Conservation (phyloP, 2,113 vertebrate genomes). For the Ceyx margarethae region DNA sequence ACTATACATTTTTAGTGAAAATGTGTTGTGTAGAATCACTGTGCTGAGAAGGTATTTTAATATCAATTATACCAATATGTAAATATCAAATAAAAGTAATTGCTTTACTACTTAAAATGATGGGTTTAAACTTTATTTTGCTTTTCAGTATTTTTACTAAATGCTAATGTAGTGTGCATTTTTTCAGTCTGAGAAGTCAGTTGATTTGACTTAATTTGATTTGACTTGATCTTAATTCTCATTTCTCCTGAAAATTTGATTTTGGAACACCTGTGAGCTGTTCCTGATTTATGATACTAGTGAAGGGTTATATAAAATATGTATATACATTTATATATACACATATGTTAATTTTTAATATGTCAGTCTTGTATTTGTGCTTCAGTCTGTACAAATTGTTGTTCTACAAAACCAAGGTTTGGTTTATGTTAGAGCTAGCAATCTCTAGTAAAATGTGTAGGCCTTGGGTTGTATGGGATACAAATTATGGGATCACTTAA, state of each 20-base stretch:
- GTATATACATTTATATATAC: not conserved
- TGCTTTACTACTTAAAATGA: not conserved
- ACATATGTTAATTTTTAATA: not conserved
- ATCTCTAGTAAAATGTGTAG: not conserved
- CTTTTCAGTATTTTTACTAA: not conserved
- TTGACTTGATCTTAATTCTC: not conserved
- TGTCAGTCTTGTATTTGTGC: not conserved
- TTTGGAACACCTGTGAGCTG: not conserved
- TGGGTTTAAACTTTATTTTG: not conserved
- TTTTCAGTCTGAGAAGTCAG: not conserved
- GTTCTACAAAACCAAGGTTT: not conserved
- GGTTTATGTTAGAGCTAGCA: not conserved
- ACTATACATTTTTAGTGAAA: not conserved
- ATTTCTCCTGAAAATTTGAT: too few species aligned
- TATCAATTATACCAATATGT: not conserved
- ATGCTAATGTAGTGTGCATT: not conserved
- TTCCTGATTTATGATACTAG: not conserved
- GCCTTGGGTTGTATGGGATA: not conserved
- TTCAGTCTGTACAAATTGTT: not conserved
- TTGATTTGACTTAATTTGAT: not conserved
- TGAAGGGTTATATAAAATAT: not conserved
- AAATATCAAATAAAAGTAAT: not conserved
- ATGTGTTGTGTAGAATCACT: not conserved
- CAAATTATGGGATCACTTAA: not conserved
- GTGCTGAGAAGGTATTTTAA: not conserved